Evolutionary conservation across 2,888 invertebrate genomes (phyloP), one percentile per base, ranked within the genome.

Genomic region (Chrysolina haemoptera): DNA sequence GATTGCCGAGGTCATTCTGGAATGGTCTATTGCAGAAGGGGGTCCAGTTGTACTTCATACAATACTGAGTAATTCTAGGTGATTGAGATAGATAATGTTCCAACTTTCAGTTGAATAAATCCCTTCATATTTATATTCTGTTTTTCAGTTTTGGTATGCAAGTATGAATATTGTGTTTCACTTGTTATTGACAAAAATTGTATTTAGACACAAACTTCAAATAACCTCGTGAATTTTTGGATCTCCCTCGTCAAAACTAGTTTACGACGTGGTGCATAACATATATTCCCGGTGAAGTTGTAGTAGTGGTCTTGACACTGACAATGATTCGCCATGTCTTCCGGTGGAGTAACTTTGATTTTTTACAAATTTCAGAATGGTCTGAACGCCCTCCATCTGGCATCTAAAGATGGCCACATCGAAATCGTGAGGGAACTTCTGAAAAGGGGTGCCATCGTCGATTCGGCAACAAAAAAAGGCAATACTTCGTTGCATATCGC

Each of bases 381-480:
- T 73, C 90, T 99, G 82, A 99, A 98, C 88, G 98, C 99, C 50
- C 91, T 99, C 80, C 99, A 99, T 89, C 91, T 99, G 86, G 98
- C 98, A 64, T 96, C 98, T 73, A 99, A 99, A 90, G 98, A 99
- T 91, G 99, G 98, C 20, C 98, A 98, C 89, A 92, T 96, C 77
- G 94, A 96, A 81, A 96, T 99, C 78, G 98, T 98, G 55, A 92
- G 93, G 80, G 98, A 98, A 87, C 90, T 99, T 74, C 90, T 99
- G 76, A 94, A 94, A 85, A 91, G 98, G 79, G 96, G 96, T 79
- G 98, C 98, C 70, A 92, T 93, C 79, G 98, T 99, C 50, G 98
- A 99, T 88, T 95, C 98, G 72, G 96, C 98, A 62, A 99, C 99
- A 62, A 98, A 97, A 90, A 99, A 99, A 90, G 99, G 99, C 86